These are phyloP conservation scores for Melipona quadrifasciata DNA, from an alignment of 1,140 invertebrate species.

Conservation along the genomic window DNA sequence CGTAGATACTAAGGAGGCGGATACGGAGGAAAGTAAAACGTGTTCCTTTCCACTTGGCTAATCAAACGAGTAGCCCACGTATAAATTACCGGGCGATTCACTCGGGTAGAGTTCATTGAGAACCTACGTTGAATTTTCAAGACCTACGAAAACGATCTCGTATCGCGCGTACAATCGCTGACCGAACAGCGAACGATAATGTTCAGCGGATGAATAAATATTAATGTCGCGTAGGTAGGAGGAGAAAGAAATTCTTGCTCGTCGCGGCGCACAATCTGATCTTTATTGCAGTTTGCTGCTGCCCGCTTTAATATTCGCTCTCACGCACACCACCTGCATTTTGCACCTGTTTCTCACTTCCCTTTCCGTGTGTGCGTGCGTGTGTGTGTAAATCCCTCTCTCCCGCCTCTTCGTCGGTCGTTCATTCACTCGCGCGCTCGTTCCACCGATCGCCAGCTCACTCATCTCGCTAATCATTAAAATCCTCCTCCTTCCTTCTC, in stretches of 20 bases:
- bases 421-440: constrained; percentile 17
- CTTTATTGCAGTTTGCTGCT: constrained; percentile 31
- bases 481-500: neutral
- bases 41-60: neutral
- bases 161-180: neutral
- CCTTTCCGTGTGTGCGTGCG: too few species aligned
- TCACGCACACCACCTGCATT: constrained; percentile 32
- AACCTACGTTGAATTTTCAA: neutral
- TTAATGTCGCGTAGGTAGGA: constrained; percentile 8
- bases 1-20: neutral
- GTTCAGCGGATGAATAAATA: neutral
- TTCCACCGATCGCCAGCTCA: constrained; percentile 12
- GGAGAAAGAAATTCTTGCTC: constrained; percentile 13
- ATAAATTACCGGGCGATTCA: neutral
- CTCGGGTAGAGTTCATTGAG: neutral
- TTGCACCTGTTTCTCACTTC: constrained; percentile 24
- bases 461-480: constrained; percentile 2
- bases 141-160: neutral
- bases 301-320: constrained; percentile 18
- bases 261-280: constrained; percentile 1
- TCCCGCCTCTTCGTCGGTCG: neutral
- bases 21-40: neutral
- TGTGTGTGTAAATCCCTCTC: neutral
- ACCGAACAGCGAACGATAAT: neutral
- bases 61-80: neutral